phyloP scores from a whole-genome alignment of 92 coral and sea anemone species.

The Paramuricea clavata region DNA sequence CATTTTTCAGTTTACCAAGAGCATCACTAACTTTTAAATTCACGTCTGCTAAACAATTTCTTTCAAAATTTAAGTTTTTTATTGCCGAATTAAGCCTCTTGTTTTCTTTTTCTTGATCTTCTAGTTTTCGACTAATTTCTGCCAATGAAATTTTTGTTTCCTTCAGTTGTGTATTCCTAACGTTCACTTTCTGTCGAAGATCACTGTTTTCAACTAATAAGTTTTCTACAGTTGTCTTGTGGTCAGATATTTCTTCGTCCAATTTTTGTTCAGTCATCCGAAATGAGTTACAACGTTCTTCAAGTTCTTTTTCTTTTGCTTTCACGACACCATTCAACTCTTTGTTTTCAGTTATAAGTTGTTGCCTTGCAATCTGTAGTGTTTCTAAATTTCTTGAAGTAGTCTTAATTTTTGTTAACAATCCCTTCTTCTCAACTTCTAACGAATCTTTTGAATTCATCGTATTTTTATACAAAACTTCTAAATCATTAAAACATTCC shows the following conservation, averaged over 20 bases:
- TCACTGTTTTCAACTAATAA: not conserved
- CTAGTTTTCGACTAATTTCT: not conserved
- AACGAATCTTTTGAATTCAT: not conserved
- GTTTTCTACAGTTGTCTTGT: constrained; percentile 3
- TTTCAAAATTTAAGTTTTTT: constrained; percentile 16
- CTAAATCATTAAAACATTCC: not conserved
- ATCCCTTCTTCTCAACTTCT: constrained; percentile 1
- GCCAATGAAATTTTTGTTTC: not conserved
- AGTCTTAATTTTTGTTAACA: not conserved
- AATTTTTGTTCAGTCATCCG: not conserved
- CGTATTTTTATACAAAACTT: not conserved
- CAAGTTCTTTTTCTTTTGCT: constrained; percentile 7
- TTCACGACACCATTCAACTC: not conserved
- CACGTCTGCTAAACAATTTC: not conserved
- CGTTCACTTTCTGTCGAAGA: not conserved
- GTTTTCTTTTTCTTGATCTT: constrained; percentile 17
- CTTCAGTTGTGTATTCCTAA: not conserved
- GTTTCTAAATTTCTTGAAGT: not conserved
- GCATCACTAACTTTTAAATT: constrained; percentile 14
- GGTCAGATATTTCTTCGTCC: not conserved
- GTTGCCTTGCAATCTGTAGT: not conserved
- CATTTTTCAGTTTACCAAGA: constrained; percentile 2
- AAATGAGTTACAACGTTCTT: not conserved
- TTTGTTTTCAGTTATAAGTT: constrained; percentile 4
- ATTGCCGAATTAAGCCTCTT: not conserved